Conservation (phyloP, 2,113 vertebrate genomes). For the Larimichthys crocea region DNA sequence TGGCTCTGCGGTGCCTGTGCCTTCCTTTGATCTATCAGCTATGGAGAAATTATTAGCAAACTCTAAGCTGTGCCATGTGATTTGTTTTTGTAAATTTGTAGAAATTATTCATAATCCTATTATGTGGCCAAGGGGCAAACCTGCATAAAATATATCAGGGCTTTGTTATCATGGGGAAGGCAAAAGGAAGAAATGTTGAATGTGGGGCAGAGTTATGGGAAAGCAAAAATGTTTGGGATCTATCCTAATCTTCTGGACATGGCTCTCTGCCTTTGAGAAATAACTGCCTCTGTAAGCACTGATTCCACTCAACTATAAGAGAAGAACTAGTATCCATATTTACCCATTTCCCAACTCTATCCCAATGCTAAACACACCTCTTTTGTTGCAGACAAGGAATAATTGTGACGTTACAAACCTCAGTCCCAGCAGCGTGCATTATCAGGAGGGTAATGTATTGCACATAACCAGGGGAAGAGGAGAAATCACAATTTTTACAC, state of each 20-base stretch:
- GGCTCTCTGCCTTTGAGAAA: constrained; percentile 89
- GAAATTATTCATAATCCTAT: constrained; percentile 99
- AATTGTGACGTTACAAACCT: constrained; percentile 92
- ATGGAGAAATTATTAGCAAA: constrained; percentile 99
- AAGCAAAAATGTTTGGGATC: constrained; percentile 89
- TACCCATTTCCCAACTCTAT: constrained; percentile 77
- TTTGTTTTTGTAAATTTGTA: constrained; percentile 99
- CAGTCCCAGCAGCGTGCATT: constrained; percentile 88
- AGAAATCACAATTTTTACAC: constrained; percentile 92
- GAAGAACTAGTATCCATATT: constrained; percentile 86
- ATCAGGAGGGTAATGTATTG: constrained; percentile 89
- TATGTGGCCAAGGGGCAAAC: constrained; percentile 93
- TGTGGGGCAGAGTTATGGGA: constrained; percentile 92
- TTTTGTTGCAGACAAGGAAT: constrained; percentile 88
- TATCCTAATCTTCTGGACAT: constrained; percentile 90
- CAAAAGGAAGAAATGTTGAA: constrained; percentile 91
- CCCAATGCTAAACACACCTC: constrained; percentile 84
- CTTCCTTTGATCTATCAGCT: constrained; percentile 98
- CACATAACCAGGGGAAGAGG: constrained; percentile 88
- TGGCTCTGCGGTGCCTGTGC: constrained; percentile 87
- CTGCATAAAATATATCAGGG: constrained; percentile 95
- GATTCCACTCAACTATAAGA: constrained; percentile 87
- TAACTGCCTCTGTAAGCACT: constrained; percentile 87
- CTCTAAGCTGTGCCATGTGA: constrained; percentile 99
- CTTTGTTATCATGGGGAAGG: constrained; percentile 93